phyloP scores from a whole-genome alignment of 2,888 invertebrate genomes.

The Molorchus minor region DNA sequence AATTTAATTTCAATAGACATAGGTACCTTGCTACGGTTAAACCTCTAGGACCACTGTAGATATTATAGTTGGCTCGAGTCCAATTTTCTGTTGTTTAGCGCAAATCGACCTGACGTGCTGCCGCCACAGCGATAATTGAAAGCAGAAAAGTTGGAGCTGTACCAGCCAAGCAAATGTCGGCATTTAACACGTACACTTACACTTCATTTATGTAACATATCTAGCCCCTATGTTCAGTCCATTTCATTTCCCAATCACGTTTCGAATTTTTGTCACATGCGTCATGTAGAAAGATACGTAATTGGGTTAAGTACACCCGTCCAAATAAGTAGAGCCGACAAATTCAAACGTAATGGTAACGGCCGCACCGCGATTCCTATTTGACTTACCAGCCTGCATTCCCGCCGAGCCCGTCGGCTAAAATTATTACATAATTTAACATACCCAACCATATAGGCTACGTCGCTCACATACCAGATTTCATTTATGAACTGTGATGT shows the following conservation, averaged over 20 bases:
- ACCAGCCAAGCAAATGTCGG: neutral
- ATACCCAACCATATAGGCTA: slow-evolving; percentile 3
- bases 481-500: slow-evolving; percentile 2
- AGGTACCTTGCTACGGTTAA: no score
- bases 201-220: slow-evolving; percentile 12
- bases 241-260: slow-evolving; percentile 18
- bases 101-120: no score
- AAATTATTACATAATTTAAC: slow-evolving; percentile 6
- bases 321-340: slow-evolving; percentile 10
- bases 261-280: slow-evolving; percentile 4
- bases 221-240: slow-evolving; percentile 2
- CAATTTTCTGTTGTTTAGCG: no score
- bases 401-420: slow-evolving; percentile 17
- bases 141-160: no score
- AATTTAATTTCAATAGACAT: no score
- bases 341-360: slow-evolving; percentile 14
- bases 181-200: neutral
- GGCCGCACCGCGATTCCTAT: slow-evolving; percentile 3
- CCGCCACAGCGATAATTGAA: no score
- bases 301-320: slow-evolving; percentile 16
- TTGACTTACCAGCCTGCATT: slow-evolving; percentile 11
- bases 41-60: no score
- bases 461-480: slow-evolving; percentile 4
- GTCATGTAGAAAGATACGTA: slow-evolving; percentile 13
- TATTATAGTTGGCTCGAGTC: no score